Percentiles rank a stretch among this genome's conserved stretches.
Evolutionary conservation across 2,113 vertebrate species (phyloP).

Genomic region (Scalopus aquaticus): DNA sequence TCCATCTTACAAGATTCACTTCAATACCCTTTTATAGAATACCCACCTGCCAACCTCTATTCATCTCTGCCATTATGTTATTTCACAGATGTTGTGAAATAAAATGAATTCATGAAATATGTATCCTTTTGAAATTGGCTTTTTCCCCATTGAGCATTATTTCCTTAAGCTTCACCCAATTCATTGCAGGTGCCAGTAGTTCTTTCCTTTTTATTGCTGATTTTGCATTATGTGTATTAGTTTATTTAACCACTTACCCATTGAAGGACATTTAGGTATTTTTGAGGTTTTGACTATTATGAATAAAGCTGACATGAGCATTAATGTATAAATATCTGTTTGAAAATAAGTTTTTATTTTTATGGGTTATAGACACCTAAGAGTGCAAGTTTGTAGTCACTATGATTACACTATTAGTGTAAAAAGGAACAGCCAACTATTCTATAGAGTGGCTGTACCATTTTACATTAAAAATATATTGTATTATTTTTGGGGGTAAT

Average conservation of each 20-base stretch:
- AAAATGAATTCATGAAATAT: neutral
- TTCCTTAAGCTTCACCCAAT: neutral
- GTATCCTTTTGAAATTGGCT: neutral
- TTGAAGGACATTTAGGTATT: neutral
- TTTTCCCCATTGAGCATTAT: neutral
- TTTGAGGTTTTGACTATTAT: neutral
- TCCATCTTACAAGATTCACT: neutral
- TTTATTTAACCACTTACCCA: neutral
- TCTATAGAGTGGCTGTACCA: neutral
- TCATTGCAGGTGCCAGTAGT: neutral
- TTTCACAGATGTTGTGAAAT: neutral
- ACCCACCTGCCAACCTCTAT: neutral
- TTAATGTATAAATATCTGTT: neutral
- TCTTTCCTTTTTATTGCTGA: neutral
- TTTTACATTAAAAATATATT: neutral
- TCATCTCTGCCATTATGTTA: neutral
- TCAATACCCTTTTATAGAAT: neutral
- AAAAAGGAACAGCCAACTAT: neutral
- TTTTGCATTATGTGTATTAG: neutral
- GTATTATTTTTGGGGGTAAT: too few relatives aligned
- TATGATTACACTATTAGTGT: neutral
- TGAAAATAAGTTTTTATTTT: neutral
- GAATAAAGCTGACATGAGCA: neutral
- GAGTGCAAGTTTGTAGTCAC: neutral
- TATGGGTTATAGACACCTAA: neutral